Evolutionary conservation across 2,113 vertebrate genomes (phyloP).

Genomic region (Hiodon tergisus): DNA sequence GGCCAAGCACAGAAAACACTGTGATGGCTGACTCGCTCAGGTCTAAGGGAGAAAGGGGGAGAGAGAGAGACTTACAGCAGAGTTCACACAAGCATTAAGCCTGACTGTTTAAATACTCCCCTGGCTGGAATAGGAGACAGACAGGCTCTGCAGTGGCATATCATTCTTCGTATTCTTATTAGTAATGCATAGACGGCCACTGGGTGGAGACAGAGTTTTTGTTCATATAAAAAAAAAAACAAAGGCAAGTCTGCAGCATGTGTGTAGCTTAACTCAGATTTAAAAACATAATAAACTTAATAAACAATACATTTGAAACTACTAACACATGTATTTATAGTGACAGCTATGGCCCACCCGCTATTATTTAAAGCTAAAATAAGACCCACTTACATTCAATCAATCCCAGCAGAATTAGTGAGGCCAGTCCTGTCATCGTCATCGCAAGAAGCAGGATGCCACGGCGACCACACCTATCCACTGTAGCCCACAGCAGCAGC

Average conservation of each 20-base stretch:
- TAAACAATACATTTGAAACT: not conserved
- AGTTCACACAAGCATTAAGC: not conserved
- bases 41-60: constrained; percentile 55
- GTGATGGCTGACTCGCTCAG: constrained; percentile 74
- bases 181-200: not conserved
- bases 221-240: not conserved
- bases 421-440: constrained; percentile 78
- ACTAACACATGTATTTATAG: not conserved
- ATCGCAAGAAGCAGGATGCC: constrained; percentile 78
- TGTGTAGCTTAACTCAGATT: not conserved
- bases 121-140: no score
- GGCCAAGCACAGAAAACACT: constrained; percentile 76
- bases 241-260: no score
- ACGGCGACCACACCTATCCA: constrained; percentile 76
- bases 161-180: no score
- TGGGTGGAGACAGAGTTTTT: constrained; percentile 6
- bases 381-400: constrained; percentile 71
- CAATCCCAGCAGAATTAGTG: constrained; percentile 76
- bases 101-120: not conserved
- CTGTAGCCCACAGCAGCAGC: constrained; percentile 72
- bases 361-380: not conserved
- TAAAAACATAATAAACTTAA: not conserved
- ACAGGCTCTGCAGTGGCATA: not conserved
- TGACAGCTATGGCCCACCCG: not conserved
- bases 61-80: not conserved